Base-by-base conservation (phyloP, 2,113 vertebrate genomes). In the Tor tambroides region DNA sequence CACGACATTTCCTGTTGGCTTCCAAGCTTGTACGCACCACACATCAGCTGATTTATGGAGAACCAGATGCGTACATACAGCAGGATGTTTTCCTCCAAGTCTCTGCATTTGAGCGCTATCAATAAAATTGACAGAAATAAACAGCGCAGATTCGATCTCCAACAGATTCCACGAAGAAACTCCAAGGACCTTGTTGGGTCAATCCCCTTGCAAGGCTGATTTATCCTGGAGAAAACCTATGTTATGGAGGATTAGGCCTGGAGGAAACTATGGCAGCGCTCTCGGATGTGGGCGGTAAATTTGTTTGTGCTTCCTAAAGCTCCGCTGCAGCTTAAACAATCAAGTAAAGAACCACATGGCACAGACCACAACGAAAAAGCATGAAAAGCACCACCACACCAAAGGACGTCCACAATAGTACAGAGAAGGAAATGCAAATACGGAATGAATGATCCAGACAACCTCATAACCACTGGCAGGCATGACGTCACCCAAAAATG, bases 401-500 rank as follows among this genome's bases (percentile, higher is more conserved):
- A 87, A 89, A 82, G 67, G 63, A 71, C 8, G 11, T 84, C 41
- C 21, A 72, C 72, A 72, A 83, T n/a, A 6, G 2, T 26, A 86
- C 74, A 59, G n/a, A 71, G n/a, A 26, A 65, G 56, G 21, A 80
- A 80, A 85, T 46, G 74, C 76, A 86, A 80, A 69, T 56, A 41
- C 19, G 51, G 35, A 28, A 65, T 65, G 80, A 63, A 65, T 76
- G 79, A 72, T 67, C 51, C 74, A 87, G 84, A 86, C 85, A 80
- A 72, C 56, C 86, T 83, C 71, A 84, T 84, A 71, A 80, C 74
- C 71, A 35, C 75, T 63, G 12, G 5, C 43, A 76, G 72, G 43
- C 41, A 87, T 91, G 74, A 85, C 56, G 72, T 82, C 81, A 89
- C 74, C 35, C 63, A 41, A 80, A 88, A 89, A 72, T 67, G 61